These are phyloP conservation scores for Rhagonycha fulva DNA, from an alignment of 2,888 invertebrate species.

Conservation along the genomic window DNA sequence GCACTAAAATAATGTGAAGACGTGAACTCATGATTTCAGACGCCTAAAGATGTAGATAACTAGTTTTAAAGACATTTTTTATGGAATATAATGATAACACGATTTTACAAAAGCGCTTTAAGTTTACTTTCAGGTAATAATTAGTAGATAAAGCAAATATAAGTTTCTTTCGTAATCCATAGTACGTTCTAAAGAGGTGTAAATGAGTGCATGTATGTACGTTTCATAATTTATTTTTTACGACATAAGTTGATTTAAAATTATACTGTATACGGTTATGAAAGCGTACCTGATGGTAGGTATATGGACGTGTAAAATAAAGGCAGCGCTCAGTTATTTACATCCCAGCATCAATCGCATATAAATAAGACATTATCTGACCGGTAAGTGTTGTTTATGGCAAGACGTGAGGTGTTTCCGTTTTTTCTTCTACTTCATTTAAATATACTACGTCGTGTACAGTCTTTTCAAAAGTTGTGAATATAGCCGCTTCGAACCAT, in stretches of 20 bases:
- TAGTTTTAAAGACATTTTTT: constrained; percentile 17
- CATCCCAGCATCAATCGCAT: constrained; percentile 40
- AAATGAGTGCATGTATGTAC: background rate
- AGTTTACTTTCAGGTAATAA: background rate
- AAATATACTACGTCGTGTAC: constrained; percentile 33
- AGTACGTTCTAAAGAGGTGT: background rate
- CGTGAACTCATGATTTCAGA: constrained; percentile 22
- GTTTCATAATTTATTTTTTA: background rate
- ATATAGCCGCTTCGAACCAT: constrained; percentile 2
- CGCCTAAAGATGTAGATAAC: constrained; percentile 19
- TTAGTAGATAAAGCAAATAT: background rate
- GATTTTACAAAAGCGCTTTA: background rate
- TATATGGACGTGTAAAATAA: constrained; percentile 16
- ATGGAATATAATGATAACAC: background rate
- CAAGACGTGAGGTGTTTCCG: constrained; percentile 51
- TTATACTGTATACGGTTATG: too few relatives aligned
- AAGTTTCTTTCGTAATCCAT: background rate
- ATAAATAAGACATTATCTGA: constrained; percentile 54
- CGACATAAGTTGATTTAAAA: background rate
- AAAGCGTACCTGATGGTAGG: background rate
- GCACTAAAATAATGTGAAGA: background rate
- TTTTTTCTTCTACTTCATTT: constrained; percentile 39
- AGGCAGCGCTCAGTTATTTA: constrained; percentile 34
- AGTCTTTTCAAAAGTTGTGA: constrained; percentile 35
- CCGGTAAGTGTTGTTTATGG: constrained; percentile 48